Evolutionary conservation across 2,888 invertebrate genomes (phyloP).

Genomic region (Priocnemis perturbator): DNA sequence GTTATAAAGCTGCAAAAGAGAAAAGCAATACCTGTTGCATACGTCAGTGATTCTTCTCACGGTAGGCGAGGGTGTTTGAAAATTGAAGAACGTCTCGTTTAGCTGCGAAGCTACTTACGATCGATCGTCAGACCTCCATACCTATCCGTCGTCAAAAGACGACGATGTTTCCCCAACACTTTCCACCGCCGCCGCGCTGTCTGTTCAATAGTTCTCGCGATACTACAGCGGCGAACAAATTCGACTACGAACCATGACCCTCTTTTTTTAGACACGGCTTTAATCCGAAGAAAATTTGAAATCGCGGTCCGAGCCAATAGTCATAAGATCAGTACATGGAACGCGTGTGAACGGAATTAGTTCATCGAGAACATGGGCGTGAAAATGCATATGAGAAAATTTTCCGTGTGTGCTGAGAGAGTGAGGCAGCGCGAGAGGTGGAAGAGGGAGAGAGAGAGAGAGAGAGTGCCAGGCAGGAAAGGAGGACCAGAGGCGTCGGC

Average conservation of each 20-base stretch:
- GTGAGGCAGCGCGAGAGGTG: slow-evolving; percentile 2
- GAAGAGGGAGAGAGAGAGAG: slow-evolving; percentile 10
- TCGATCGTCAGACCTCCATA: not conserved
- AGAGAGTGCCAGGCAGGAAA: slow-evolving; percentile 15
- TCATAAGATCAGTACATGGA: too few relatives aligned
- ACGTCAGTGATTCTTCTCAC: slow-evolving; percentile 52
- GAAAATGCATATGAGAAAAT: slow-evolving; percentile 25
- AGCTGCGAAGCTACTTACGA: slow-evolving; percentile 26
- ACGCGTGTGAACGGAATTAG: not conserved
- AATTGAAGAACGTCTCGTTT: slow-evolving; percentile 25
- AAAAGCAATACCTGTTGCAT: slow-evolving; percentile 64
- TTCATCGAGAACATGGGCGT: not conserved
- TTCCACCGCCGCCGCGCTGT: too few relatives aligned
- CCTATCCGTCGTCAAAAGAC: not conserved
- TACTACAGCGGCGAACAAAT: too few relatives aligned
- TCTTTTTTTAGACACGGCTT: too few relatives aligned
- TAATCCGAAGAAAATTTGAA: too few relatives aligned
- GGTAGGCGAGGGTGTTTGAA: slow-evolving; percentile 30
- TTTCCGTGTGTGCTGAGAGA: slow-evolving; percentile 12
- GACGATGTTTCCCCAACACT: not conserved
- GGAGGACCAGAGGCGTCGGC: slow-evolving; percentile 28
- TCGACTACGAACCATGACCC: too few relatives aligned
- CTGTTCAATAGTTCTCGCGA: too few relatives aligned
- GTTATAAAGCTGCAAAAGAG: slow-evolving; percentile 60
- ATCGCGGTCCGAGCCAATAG: too few relatives aligned